Evolutionary conservation across 2,888 invertebrate genomes (phyloP), one percentile per base, ranked within the genome.

Genomic region (Diaphora mendica): DNA sequence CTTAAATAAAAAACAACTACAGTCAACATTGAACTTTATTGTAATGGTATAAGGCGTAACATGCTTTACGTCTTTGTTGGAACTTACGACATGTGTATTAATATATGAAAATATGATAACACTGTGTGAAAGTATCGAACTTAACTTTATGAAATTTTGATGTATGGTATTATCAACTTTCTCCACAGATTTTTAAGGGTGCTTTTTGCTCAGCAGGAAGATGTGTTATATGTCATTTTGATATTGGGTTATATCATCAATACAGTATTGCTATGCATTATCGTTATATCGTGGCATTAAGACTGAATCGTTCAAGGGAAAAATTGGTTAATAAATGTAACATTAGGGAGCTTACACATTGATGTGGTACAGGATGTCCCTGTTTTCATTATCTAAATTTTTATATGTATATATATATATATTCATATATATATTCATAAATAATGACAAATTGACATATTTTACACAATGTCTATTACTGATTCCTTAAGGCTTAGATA

Each of bases 321-420:
- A 95, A 95, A 95, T 95, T 94, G 94, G 89, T 92, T 94, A 93
- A 94, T 94, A 93, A 92, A 93, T 93, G 90, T 91, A 87, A 74
- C 71, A 78, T 87, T 80, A 85, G 71, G 86, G 78, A 35, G 71
- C 65, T 48, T 85, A 71, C 77, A 87, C 82, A 87, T 71, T 68
- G 33, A n/a, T 33, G 44, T 67, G 55, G 64, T 51, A 70, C 35
- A 64, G 23, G 8, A 9, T 15, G 30, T 30, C 8, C 4, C 15
- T 30, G 15, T 30, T 59, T 4, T 1, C 30, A 2, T 15, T 1
- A 4, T 26, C 0, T 26, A 26, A 48, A 20, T 67, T 17, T 30
- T 48, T 67, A 20, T 48, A 17, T 17, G 5, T 30, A 13, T 55
- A 23, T n/a, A n/a, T n/a, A n/a, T n/a, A n/a, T n/a, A n/a, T n/a